phyloP scores from a whole-genome alignment of 2,888 invertebrate genomes.

The Sphinx pinastri region DNA sequence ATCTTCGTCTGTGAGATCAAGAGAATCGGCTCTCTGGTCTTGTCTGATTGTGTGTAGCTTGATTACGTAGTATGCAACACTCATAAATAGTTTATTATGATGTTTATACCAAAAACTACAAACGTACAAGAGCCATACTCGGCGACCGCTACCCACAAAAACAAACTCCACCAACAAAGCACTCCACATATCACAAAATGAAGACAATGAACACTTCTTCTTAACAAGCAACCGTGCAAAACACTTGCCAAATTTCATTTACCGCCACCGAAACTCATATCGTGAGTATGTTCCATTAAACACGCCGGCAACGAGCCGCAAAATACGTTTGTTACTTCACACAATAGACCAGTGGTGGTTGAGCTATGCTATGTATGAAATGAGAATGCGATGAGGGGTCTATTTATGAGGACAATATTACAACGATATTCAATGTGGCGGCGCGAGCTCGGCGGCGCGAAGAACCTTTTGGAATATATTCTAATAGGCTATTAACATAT shows the following conservation, averaged over 20 bases:
- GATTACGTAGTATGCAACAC: too few relatives aligned
- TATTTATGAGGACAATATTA: conserved; percentile 33
- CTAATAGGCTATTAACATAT: conserved; percentile 84
- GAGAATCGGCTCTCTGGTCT: too few relatives aligned
- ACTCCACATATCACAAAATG: conserved; percentile 56
- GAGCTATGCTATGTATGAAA: conserved; percentile 43
- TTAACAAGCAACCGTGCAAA: conserved; percentile 71
- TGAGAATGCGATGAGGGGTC: conserved; percentile 43
- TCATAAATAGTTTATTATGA: not conserved
- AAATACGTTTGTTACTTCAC: conserved; percentile 42
- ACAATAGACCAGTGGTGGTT: conserved; percentile 48
- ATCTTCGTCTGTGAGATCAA: too few relatives aligned
- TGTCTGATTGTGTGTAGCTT: too few relatives aligned
- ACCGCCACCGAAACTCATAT: conserved; percentile 34
- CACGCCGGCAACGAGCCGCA: conserved; percentile 32
- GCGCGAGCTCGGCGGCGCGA: conserved; percentile 62
- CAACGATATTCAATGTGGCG: conserved; percentile 47
- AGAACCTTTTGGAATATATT: conserved; percentile 75
- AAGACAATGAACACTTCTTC: conserved; percentile 66
- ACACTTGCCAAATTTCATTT: conserved; percentile 43
- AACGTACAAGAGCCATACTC: conserved; percentile 1
- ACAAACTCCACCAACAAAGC: conserved; percentile 49
- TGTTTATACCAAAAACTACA: conserved; percentile 9
- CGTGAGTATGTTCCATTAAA: conserved; percentile 35
- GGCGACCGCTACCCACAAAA: conserved; percentile 48